phyloP scores from a whole-genome alignment of 2,888 invertebrate species.

The Volucella inflata region DNA sequence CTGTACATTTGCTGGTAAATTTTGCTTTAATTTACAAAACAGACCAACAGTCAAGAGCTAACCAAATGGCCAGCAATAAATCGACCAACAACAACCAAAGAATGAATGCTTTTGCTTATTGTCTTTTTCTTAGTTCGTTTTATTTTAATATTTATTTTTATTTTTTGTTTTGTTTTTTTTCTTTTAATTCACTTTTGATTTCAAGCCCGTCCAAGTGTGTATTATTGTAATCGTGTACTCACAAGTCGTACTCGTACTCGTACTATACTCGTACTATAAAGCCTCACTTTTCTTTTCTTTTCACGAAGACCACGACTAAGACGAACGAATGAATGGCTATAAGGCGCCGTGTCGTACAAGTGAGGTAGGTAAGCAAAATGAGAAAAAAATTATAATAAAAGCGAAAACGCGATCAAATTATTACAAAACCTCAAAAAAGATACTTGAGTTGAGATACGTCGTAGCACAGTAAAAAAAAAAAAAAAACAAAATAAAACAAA shows the following conservation, averaged over 20 bases:
- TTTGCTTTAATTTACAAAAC: conserved; percentile 56
- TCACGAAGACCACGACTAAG: conserved; percentile 58
- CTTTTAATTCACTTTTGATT: conserved; percentile 70
- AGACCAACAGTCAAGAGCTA: conserved; percentile 28
- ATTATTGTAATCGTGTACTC: conserved; percentile 58
- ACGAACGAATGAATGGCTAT: conserved; percentile 42
- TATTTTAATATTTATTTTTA: background rate
- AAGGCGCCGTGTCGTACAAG: conserved; percentile 23
- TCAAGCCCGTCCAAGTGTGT: conserved; percentile 71
- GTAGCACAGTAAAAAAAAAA: conserved; percentile 44
- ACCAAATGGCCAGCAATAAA: background rate
- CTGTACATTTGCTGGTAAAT: conserved; percentile 27
- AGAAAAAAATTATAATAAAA: conserved; percentile 58
- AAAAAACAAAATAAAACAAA: background rate
- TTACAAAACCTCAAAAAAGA: conserved; percentile 74
- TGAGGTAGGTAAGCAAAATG: background rate
- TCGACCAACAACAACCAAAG: conserved; percentile 41
- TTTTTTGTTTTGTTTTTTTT: conserved; percentile 17
- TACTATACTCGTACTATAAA: conserved; percentile 51
- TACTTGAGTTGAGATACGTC: conserved; percentile 51
- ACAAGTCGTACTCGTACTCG: no score
- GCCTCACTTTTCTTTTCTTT: conserved; percentile 75
- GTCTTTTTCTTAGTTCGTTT: conserved; percentile 10
- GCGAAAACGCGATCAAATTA: conserved; percentile 75
- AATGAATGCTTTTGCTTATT: conserved; percentile 34